Base-by-base conservation (phyloP, 2,888 invertebrate genomes). In the Coleophora flavipennella region DNA sequence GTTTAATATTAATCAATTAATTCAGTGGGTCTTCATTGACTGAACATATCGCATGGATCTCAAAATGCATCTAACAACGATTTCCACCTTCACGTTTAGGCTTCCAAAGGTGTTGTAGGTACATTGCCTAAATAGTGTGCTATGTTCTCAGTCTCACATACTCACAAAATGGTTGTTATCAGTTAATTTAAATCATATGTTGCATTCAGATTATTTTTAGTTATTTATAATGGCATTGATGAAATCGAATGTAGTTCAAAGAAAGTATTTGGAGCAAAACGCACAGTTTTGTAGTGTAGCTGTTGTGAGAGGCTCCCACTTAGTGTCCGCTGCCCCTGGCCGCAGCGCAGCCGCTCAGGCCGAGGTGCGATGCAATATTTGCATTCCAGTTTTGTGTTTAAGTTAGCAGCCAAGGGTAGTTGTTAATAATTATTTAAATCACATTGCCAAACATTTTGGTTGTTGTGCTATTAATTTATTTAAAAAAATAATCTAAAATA, bases 311-410 rank as follows among this genome's bases (percentile, higher is more conserved):
- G 60, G 65, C 58, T 68, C 67, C 61, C 51, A 58, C 59, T 52
- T 11, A 60, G 59, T 52, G 56, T 51, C 43, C 42, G 50, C 50
- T 38, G 38, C 33, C 20, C 44, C 45, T 49, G 52, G 45, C 41
- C 43, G 41, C 49, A 51, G 40, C 48, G 49, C 49, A 35, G 35
- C 38, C 47, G 14, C 35, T 31, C 31, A 67, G 74, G 74, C 74
- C 73, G 60, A 75, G 79, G 78, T 73, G 76, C 74, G 79, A 84
- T 84, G 84, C 84, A 84, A 80, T 83, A 80, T 69, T 76, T 83
- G 85, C 85, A 85, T 85, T 85, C 85, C 85, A 85, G 58, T 77
- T 80, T 76, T 73, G 62, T 76, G 67, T 76, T 20, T 81, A 78
- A 76, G 78, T 77, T 73, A 80, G 77, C 78, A 67, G 67, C 72